phyloP scores from a whole-genome alignment of 1,140 invertebrate genomes.

The Rhopalosiphum maidis region DNA sequence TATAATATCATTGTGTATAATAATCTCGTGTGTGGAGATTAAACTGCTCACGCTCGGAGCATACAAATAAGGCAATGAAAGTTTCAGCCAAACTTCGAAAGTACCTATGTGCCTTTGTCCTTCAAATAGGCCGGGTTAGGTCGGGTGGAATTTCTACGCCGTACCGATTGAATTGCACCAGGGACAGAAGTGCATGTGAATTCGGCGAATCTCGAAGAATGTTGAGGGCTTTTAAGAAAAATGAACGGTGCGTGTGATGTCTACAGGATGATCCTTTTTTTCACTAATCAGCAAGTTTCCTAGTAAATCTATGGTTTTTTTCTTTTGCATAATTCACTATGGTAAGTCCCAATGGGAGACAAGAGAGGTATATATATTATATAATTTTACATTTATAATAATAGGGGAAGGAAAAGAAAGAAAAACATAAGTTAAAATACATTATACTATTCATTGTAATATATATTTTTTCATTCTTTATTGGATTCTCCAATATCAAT shows the following conservation, averaged over 20 bases:
- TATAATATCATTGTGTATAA: neutral
- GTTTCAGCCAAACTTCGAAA: neutral
- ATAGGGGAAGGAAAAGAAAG: neutral
- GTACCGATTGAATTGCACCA: neutral
- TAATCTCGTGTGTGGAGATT: neutral
- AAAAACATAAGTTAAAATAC: neutral
- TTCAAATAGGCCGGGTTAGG: neutral
- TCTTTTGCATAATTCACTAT: neutral
- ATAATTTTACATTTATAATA: neutral
- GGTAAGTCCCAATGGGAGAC: neutral
- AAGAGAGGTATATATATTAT: neutral
- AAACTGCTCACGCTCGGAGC: neutral
- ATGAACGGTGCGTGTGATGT: neutral
- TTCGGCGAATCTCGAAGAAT: neutral
- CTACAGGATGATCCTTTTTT: neutral
- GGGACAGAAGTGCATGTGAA: neutral
- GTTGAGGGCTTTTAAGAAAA: neutral
- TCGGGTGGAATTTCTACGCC: neutral
- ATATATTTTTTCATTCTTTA: no score
- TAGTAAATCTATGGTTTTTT: neutral
- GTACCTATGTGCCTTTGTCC: neutral
- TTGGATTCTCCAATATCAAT: neutral
- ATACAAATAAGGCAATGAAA: constrained; percentile 3
- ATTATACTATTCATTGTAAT: neutral
- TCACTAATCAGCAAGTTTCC: neutral